Conservation (phyloP, 64 coral and sea anemone species). For the Stylophora pistillata region DNA sequence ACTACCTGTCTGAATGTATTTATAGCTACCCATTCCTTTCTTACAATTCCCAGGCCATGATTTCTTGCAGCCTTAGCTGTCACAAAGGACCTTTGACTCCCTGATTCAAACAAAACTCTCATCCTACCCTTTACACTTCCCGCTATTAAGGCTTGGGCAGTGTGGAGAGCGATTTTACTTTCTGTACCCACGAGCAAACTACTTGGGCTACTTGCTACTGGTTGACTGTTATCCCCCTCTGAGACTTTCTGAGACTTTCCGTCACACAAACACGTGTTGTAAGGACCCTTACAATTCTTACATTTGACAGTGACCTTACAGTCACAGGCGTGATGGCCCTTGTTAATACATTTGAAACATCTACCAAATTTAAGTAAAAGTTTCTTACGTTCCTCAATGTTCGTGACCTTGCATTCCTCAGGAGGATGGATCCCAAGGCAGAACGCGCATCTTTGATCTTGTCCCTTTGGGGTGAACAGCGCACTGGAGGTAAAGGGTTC, state of each 20-base stretch:
- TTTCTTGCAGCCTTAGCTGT: slow-evolving; percentile 6
- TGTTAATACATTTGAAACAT: slow-evolving; percentile 51
- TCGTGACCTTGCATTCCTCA: slow-evolving; percentile 28
- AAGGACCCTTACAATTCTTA: slow-evolving; percentile 43
- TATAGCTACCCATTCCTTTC: slow-evolving; percentile 7
- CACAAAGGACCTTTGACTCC: slow-evolving; percentile 41
- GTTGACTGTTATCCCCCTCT: not conserved
- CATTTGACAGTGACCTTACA: slow-evolving; percentile 37
- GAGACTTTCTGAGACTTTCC: not conserved
- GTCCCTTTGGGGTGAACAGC: not conserved
- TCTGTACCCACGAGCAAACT: not conserved
- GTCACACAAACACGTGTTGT: slow-evolving; percentile 28
- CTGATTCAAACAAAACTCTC: slow-evolving; percentile 37
- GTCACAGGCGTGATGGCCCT: slow-evolving; percentile 20
- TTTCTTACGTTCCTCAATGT: slow-evolving; percentile 32
- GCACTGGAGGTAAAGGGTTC: not conserved
- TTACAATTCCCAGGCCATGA: not conserved
- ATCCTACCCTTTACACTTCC: slow-evolving; percentile 3
- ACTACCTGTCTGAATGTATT: not conserved
- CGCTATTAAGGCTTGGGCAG: not conserved
- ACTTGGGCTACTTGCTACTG: not conserved
- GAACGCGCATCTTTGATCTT: slow-evolving; percentile 43
- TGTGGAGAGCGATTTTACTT: slow-evolving; percentile 3
- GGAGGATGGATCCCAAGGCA: slow-evolving; percentile 32
- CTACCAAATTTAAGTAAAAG: slow-evolving; percentile 49